A percentile compares a stretch with the other conserved stretches of the same genome.
These are phyloP conservation scores for Conus betulinus DNA, from an alignment of 1,140 invertebrate genomes.

Conservation along the genomic window DNA sequence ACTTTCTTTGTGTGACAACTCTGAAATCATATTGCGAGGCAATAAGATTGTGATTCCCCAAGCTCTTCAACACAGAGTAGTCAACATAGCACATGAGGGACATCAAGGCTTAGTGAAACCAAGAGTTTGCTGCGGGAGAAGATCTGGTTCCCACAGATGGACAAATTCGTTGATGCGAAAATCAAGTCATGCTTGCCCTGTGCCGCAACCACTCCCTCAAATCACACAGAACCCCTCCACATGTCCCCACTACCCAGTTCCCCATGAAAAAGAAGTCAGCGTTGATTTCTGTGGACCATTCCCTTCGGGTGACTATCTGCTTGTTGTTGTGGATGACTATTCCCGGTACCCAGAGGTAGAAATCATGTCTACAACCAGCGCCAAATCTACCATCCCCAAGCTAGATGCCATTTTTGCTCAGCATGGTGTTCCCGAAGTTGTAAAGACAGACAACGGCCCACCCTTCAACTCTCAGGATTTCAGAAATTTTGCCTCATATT, in stretches of 20 bases:
- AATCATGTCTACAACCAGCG: slow-evolving; percentile 48
- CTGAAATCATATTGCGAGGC: slow-evolving; percentile 37
- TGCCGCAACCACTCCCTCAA: slow-evolving; percentile 15
- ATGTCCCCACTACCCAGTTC: slow-evolving; percentile 48
- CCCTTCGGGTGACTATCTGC: slow-evolving; percentile 55
- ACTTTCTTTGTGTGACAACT: slow-evolving; percentile 36
- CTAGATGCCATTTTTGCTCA: slow-evolving; percentile 52
- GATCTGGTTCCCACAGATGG: slow-evolving; percentile 73
- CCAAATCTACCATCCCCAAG: slow-evolving; percentile 40
- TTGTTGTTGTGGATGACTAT: slow-evolving; percentile 63
- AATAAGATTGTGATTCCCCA: slow-evolving; percentile 55
- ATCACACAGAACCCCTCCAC: slow-evolving; percentile 42
- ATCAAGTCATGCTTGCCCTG: slow-evolving; percentile 54
- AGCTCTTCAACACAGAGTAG: slow-evolving; percentile 44
- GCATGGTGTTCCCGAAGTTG: slow-evolving; percentile 37
- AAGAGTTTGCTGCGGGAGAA: slow-evolving; percentile 65
- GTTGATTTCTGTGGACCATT: slow-evolving; percentile 58
- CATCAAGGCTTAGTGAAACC: slow-evolving; percentile 66
- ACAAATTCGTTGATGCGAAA: slow-evolving; percentile 60
- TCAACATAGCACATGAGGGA: slow-evolving; percentile 64
- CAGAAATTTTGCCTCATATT: too few species aligned
- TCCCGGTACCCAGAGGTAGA: slow-evolving; percentile 60
- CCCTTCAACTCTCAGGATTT: slow-evolving; percentile 39
- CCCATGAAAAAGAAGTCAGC: slow-evolving; percentile 55
- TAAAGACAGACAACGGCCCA: slow-evolving; percentile 50